Evolutionary conservation across 2,113 vertebrate species (phyloP).

Genomic region (Charadrius vociferus): DNA sequence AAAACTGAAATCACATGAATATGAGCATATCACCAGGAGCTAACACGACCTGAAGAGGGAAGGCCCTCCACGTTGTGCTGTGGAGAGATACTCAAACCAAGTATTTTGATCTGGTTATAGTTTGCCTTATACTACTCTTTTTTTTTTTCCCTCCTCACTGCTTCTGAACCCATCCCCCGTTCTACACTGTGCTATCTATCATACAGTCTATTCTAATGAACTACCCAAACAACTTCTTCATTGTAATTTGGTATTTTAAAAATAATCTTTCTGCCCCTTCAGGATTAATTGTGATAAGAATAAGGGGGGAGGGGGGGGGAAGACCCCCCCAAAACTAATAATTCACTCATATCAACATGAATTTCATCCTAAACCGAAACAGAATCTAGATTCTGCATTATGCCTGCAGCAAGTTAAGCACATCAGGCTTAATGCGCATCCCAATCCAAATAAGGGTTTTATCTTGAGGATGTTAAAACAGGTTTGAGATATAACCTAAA

Average conservation of each 20-base stretch:
- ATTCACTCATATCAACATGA: not conserved
- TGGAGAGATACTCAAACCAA: not conserved
- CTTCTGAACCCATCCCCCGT: not conserved
- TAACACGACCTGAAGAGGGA: not conserved
- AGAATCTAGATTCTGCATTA: not conserved
- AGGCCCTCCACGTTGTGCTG: not conserved
- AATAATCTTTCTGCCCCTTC: not conserved
- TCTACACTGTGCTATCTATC: not conserved
- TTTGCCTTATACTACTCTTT: not conserved
- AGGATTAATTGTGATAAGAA: not conserved
- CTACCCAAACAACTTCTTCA: not conserved
- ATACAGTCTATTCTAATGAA: not conserved
- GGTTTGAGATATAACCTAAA: not conserved
- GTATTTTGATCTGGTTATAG: not conserved
- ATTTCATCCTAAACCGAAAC: not conserved
- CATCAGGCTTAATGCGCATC: not conserved
- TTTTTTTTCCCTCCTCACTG: not conserved
- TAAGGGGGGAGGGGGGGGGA: not conserved
- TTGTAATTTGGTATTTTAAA: not conserved
- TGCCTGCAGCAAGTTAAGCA: not conserved
- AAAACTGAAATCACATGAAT: not conserved
- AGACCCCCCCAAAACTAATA: not conserved
- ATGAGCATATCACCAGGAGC: not conserved
- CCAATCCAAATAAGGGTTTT: not conserved
- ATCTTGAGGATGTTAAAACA: not conserved